These are phyloP conservation scores for Coryphaenoides rupestris DNA, from an alignment of 2,113 vertebrate species.

Conservation along the genomic window DNA sequence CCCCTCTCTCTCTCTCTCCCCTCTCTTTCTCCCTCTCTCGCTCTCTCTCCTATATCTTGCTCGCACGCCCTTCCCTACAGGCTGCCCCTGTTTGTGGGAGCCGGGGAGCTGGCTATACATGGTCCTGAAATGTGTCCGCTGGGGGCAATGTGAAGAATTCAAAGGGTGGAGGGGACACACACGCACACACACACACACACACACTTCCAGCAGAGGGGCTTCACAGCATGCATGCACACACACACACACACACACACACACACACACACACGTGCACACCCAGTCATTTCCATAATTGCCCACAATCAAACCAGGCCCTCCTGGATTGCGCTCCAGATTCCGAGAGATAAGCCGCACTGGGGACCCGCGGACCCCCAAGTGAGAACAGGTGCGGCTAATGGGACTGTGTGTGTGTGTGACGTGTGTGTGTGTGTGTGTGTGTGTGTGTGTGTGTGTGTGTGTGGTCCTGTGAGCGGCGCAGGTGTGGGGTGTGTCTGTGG, in stretches of 20 bases:
- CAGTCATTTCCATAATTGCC: constrained; percentile 74
- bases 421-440: too few species aligned
- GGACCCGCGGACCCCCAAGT: constrained; percentile 71
- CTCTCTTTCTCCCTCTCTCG: too few species aligned
- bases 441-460: too few species aligned
- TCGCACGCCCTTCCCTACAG: constrained; percentile 28
- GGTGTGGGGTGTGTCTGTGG: too few species aligned
- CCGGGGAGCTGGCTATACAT: constrained; percentile 46
- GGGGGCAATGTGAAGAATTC: constrained; percentile 58
- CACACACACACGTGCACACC: constrained; percentile 26
- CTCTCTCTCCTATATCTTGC: constrained; percentile 24
- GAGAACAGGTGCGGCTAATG: constrained; percentile 74
- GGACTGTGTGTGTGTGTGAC: too few species aligned
- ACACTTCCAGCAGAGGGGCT: constrained; percentile 47
- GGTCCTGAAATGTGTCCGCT: constrained; percentile 53
- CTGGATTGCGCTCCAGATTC: constrained; percentile 71
- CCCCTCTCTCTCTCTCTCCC: constrained; percentile 31
- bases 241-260: constrained; percentile 1
- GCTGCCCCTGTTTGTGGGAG: not conserved
- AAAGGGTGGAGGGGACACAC: constrained; percentile 40
- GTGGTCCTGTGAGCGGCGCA: too few species aligned
- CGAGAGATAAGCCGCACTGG: constrained; percentile 69
- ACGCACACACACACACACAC: too few species aligned
- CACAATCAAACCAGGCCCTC: constrained; percentile 71
- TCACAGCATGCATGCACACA: constrained; percentile 31